These are phyloP conservation scores for Cairina moschata DNA, from an alignment of 2,113 vertebrate species.

Conservation along the genomic window DNA sequence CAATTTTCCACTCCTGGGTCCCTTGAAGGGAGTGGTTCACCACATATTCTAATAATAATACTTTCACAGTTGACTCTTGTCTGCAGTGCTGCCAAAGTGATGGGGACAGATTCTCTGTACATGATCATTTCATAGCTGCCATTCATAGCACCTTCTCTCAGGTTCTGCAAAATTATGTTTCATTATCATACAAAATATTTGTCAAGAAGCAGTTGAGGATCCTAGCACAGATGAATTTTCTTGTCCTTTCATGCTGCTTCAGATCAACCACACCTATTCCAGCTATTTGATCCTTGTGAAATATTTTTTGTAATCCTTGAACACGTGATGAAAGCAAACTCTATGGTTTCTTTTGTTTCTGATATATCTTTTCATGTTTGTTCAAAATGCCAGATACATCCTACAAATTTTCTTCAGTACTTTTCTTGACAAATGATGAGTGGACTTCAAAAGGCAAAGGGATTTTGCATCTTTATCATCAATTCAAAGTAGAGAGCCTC, in stretches of 20 bases:
- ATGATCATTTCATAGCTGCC: neutral
- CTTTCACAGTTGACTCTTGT: neutral
- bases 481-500: neutral
- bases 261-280: neutral
- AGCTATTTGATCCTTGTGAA: conserved; percentile 14
- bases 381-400: neutral
- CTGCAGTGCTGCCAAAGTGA: neutral
- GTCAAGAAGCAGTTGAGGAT: neutral
- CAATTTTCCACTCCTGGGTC: neutral
- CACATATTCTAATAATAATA: neutral
- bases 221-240: neutral
- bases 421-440: neutral
- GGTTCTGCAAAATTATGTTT: neutral
- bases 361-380: neutral
- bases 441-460: conserved; percentile 7
- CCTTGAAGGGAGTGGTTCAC: neutral
- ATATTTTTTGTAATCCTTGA: neutral
- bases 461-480: neutral
- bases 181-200: neutral
- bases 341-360: neutral
- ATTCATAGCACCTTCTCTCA: neutral
- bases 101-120: neutral
- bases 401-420: neutral
- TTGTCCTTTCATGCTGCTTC: neutral
- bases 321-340: neutral